Base-by-base conservation (phyloP, 1,140 invertebrate species). In the Neocloeon triangulifer region DNA sequence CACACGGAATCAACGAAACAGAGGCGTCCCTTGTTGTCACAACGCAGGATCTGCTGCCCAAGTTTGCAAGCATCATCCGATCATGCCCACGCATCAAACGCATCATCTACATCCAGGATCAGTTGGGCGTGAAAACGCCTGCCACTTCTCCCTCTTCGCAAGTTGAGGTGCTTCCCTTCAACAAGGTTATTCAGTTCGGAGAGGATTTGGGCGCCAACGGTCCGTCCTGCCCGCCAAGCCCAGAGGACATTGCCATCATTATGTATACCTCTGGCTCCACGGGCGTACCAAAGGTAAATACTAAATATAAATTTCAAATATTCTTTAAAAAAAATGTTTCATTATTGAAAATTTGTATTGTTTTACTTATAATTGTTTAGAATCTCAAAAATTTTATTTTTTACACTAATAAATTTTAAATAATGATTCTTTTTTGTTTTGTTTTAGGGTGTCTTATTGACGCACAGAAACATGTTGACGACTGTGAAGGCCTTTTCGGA, bases 261-360 rank as follows among this genome's bases (percentile, higher is more conserved):
- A 94, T 94, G 86, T 95, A 94, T 57, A 94, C 88, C 1, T 86
- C 79, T 40, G 88, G 88, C 2, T 89, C 82, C 0, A 94, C 86
- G 0, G 86, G 88, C 19, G 69, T 78, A 33, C 85, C 85, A 0
- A n/a, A n/a, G n/a, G n/a, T n/a, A n/a, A n/a, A n/a, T n/a, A n/a
- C n/a, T n/a, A n/a, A n/a, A n/a, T n/a, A n/a, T n/a, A n/a, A n/a
- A n/a, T n/a, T n/a, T n/a, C n/a, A n/a, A n/a, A n/a, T n/a, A n/a
- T n/a, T n/a, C n/a, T n/a, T n/a, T n/a, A n/a, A n/a, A n/a, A n/a
- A n/a, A n/a, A n/a, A n/a, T n/a, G n/a, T n/a, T n/a, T n/a, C n/a
- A n/a, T n/a, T n/a, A n/a, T n/a, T n/a, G n/a, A n/a, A n/a, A n/a
- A n/a, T n/a, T n/a, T n/a, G n/a, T n/a, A n/a, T n/a, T n/a, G n/a